Evolutionary conservation across 2,888 invertebrate genomes (phyloP), one percentile per base, ranked within the genome.

Genomic region (Archips crataeganus): DNA sequence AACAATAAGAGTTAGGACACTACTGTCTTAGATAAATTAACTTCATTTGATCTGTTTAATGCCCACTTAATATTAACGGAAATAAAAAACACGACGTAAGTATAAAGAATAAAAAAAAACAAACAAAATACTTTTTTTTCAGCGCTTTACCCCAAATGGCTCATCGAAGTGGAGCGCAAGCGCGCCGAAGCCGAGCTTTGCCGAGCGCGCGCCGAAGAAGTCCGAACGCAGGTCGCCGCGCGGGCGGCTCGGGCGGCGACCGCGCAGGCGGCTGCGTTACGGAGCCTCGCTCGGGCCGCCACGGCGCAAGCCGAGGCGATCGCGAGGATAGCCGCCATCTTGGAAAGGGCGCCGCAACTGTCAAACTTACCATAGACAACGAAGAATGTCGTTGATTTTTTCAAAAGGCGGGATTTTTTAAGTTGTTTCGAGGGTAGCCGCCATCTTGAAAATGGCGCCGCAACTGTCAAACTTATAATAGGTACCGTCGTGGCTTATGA

Each of bases 71-170:
- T 23, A 23, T 23, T 23, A 23, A 23, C 23, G 23, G 23, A 23
- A 23, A 23, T 23, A 23, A 23, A 23, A 23, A 23, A 23, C 23
- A 23, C 23, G 23, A 23, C 1, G 23, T 23, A 23, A 23, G 23
- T 23, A 23, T 23, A 23, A 23, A 23, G 23, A 23, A 23, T n/a
- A 23, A 23, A 23, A 23, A 23, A 23, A 23, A 23, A 23, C 23
- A 23, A 23, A 23, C 23, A 23, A 23, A 9, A 8, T 42, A 42
- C 9, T 42, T 42, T 42, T 11, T 2, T 68, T 75, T 4, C 74
- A 91, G 92, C 83, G 75, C 75, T 91, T 2, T 91, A 90, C 70
- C 92, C 90, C 13, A 85, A 90, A 82, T 92, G 91, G 91, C 74
- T 92, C 10, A 85, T 91, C 82, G 87, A 90, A 71, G 85, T 92